A percentile compares a stretch with the other conserved stretches of the same genome.
These are phyloP conservation scores for Lanius collurio DNA, from an alignment of 2,113 vertebrate species.

Conservation along the genomic window DNA sequence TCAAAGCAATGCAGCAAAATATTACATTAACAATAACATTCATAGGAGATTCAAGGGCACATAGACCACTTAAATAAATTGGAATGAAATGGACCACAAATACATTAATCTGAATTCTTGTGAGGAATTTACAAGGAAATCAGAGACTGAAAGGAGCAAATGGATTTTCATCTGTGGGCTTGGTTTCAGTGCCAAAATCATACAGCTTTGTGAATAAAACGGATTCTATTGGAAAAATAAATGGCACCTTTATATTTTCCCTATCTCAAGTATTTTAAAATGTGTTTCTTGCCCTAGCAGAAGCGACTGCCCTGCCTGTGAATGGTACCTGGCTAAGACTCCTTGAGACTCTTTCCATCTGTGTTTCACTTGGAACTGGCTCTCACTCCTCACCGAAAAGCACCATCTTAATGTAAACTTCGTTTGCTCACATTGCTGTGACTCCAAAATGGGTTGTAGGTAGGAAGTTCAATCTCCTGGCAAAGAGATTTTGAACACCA, in stretches of 20 bases:
- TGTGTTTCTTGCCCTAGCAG: background rate
- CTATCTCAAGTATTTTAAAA: background rate
- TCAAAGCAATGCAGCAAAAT: constrained; percentile 32
- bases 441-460: background rate
- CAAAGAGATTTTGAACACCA: background rate
- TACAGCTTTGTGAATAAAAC: background rate
- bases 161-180: background rate
- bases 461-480: background rate
- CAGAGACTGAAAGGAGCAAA: background rate
- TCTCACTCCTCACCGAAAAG: background rate
- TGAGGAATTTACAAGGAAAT: constrained; percentile 22
- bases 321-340: background rate
- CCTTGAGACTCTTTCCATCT: background rate
- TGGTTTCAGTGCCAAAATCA: constrained; percentile 20
- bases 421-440: background rate
- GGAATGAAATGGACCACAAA: background rate
- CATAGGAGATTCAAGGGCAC: background rate
- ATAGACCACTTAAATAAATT: constrained; percentile 16
- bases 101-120: background rate
- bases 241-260: background rate
- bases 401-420: background rate
- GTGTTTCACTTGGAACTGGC: background rate
- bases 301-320: background rate
- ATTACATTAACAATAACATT: background rate
- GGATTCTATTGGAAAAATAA: background rate